Evolutionary conservation across 2,888 invertebrate species (phyloP), one percentile per base, ranked within the genome.

Genomic region (Xestia xanthographa): DNA sequence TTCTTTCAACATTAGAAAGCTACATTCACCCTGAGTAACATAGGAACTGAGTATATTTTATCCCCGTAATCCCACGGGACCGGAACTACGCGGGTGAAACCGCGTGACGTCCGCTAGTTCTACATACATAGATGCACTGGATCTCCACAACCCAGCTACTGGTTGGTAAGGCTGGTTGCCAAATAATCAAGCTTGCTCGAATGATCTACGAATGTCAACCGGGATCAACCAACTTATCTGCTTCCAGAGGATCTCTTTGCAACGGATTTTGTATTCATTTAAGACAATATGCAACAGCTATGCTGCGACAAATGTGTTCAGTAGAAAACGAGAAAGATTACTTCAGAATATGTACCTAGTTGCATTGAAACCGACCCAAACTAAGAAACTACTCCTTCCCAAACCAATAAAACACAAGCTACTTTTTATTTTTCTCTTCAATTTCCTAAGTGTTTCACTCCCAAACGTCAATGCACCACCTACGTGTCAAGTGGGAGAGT

Each of bases 401-500:
- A 43, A 41, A n/a, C 34, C 45, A 34, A 34, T 34, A 26, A 34
- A 43, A 17, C 22, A 56, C 20, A 56, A 58, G n/a, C 34, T 14
- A n/a, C 43, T 43, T 45, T 65, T 45, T 34, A 48, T 62, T 75
- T 8, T 56, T 50, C 9, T 58, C 69, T 73, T 60, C 34, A 78
- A 82, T 78, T 41, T 65, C 66, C 45, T 9, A 41, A 78, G 73
- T 53, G 58, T 50, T 66, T 71, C 53, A 65, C 67, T 45, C 29
- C 34, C 20, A 56, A 53, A 60, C 70, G 45, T 65, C 66, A 73
- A 2, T 11, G 53, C 34, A 48, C n/a, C n/a, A 29, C 22, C 67
- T 72, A 45, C 66, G 50, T 58, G 66, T 66, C 75, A 63, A 75
- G 75, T 63, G 58, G 58, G 50, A 58, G 65, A 69, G 80, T 84